Evolutionary conservation across 2,888 invertebrate genomes (phyloP), one percentile per base, ranked within the genome.

Genomic region (Spodoptera picta): DNA sequence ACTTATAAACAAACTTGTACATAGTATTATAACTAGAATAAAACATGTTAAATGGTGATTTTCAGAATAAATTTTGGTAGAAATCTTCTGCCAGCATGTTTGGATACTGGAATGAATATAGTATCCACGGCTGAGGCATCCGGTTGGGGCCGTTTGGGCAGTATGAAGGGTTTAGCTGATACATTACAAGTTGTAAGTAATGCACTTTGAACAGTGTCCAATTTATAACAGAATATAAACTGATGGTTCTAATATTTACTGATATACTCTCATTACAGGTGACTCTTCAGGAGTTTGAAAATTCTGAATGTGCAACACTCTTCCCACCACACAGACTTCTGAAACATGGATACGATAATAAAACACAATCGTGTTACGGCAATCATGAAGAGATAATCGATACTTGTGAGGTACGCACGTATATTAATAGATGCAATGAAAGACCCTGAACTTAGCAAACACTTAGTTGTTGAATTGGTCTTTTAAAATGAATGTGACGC

Each of bases 101-200:
- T 77, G 10, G 53, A 67, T 27, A 24, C 14, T 9, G 58, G 56
- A 2, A 6, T 4, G 3, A 11, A 53, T 11, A 9, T 1, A 19
- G 42, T 46, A 14, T 0, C 0, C 0, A 7, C 0, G 0, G 77
- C 68, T 6, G 67, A 60, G 9, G 77, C 74, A 1, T 53, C 73
- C 1, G 77, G 77, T 0, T 77, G 77, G 77, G 77, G 77, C 0
- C 72, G 63, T 10, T 48, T 75, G 4, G 77, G 77, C 0, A 62
- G 66, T 27, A 61, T 47, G 3, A 54, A 61, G 6, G 31, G 27
- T 10, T 54, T 77, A 46, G 72, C 77, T 23, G 73, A 77, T 27
- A 65, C 52, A 1, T 27, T 77, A 19, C 76, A 77, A 76, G 74
- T 74, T 12, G 76, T 77, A 41, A 61, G 72, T 60, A 51, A 19